Evolutionary conservation across 2,113 vertebrate species (phyloP).

Genomic region (Poicephalus gulielmi): DNA sequence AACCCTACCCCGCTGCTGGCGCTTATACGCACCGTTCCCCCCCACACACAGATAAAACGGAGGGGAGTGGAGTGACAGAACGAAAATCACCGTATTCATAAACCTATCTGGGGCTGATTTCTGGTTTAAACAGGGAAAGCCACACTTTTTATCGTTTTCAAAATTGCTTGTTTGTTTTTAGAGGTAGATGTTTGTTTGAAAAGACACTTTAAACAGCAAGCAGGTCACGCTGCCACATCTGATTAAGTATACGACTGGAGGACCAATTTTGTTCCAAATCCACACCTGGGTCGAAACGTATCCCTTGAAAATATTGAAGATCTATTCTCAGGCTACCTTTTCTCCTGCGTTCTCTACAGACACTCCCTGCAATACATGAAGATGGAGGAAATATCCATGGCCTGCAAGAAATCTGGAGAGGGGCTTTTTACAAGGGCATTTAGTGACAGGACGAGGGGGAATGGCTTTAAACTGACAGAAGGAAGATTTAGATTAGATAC

Average conservation of each 20-base stretch:
- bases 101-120: background rate
- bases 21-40: background rate
- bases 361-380: background rate
- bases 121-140: background rate
- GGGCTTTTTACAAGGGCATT: background rate
- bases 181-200: background rate
- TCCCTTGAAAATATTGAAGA: background rate
- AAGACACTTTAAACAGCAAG: background rate
- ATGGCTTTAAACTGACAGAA: background rate
- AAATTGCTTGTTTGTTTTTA: background rate
- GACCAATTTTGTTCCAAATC: background rate
- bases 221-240: background rate
- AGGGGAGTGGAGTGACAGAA: background rate
- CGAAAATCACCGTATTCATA: background rate
- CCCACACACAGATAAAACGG: too few species aligned
- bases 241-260: background rate
- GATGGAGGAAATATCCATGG: background rate
- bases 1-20: too few species aligned
- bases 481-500: background rate
- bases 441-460: background rate
- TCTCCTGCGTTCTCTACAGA: background rate
- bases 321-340: background rate
- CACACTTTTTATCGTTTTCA: background rate
- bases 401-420: background rate
- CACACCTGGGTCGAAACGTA: background rate